A percentile compares a stretch with the other conserved stretches of the same genome.
These are phyloP conservation scores for Caenorhabditis sp. DNA, from an alignment of 2,888 invertebrate genomes.

Conservation along the genomic window DNA sequence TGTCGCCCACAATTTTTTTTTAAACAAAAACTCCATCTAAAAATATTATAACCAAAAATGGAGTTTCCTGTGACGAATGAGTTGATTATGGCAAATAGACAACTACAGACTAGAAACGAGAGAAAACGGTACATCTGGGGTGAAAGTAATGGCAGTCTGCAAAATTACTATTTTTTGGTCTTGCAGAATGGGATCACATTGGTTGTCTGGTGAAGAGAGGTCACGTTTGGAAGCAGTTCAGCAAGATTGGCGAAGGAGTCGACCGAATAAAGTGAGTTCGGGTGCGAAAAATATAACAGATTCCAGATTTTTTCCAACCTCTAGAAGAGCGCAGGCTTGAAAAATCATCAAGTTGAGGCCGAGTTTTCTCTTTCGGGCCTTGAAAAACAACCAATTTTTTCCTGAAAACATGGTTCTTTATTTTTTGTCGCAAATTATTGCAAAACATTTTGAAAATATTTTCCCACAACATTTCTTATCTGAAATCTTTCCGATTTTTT, in stretches of 20 bases:
- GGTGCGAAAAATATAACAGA: no score
- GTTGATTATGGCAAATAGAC: conserved; percentile 26
- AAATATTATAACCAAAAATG: conserved; percentile 8
- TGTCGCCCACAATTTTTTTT: conserved; percentile 4
- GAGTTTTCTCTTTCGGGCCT: no score
- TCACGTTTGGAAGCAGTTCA: conserved; percentile 68
- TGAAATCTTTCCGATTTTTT: no score
- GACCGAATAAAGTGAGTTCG: conserved; percentile 57
- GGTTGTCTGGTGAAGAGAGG: conserved; percentile 65
- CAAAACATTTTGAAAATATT: no score
- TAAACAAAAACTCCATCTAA: not conserved
- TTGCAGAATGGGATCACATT: conserved; percentile 51
- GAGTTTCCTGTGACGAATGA: conserved; percentile 41
- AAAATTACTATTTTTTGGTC: not conserved
- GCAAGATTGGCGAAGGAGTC: conserved; percentile 65
- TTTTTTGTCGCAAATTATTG: no score
- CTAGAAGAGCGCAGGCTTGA: no score
- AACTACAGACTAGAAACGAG: conserved; percentile 35
- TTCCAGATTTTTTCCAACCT: no score
- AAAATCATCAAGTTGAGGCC: no score
- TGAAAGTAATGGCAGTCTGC: not conserved
- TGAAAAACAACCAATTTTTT: no score
- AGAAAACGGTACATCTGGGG: conserved; percentile 21
- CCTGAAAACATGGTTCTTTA: no score
- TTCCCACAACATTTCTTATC: no score